These are phyloP conservation scores for Allacma fusca DNA, from an alignment of 2,888 invertebrate genomes.

Conservation along the genomic window DNA sequence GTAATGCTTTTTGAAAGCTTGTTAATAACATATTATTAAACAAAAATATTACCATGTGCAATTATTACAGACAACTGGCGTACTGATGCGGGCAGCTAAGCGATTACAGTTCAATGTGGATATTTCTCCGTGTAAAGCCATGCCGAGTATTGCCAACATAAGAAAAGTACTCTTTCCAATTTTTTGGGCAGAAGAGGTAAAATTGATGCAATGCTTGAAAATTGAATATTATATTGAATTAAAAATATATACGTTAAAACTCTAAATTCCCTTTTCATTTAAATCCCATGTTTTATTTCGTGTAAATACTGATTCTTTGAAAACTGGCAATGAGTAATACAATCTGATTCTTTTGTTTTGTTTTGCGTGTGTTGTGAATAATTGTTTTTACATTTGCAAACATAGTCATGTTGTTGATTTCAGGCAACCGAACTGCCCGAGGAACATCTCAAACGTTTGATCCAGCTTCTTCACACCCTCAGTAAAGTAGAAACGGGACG, in stretches of 20 bases:
- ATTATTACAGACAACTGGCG: constrained; percentile 41
- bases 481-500: constrained; percentile 34
- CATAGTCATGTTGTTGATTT: not conserved
- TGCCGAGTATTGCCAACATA: constrained; percentile 43
- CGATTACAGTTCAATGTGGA: constrained; percentile 50
- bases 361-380: too few species aligned
- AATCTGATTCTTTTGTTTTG: too few species aligned
- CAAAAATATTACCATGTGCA: not conserved
- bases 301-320: too few species aligned
- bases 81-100: constrained; percentile 45
- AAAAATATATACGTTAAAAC: not conserved
- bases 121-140: constrained; percentile 28
- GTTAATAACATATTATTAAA: not conserved
- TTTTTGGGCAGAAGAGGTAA: constrained; percentile 53
- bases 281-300: too few species aligned
- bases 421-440: constrained; percentile 29
- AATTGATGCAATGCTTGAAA: not conserved
- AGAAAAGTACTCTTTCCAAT: constrained; percentile 42
- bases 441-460: constrained; percentile 13
- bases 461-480: constrained; percentile 30
- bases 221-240: not conserved
- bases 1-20: too few species aligned
- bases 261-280: not conserved
- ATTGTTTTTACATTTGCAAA: too few species aligned
- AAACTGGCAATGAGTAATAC: too few species aligned